Base-by-base conservation (phyloP, 1,140 invertebrate species). In the roundworm (Caenorhabditis elegans) region DNA sequence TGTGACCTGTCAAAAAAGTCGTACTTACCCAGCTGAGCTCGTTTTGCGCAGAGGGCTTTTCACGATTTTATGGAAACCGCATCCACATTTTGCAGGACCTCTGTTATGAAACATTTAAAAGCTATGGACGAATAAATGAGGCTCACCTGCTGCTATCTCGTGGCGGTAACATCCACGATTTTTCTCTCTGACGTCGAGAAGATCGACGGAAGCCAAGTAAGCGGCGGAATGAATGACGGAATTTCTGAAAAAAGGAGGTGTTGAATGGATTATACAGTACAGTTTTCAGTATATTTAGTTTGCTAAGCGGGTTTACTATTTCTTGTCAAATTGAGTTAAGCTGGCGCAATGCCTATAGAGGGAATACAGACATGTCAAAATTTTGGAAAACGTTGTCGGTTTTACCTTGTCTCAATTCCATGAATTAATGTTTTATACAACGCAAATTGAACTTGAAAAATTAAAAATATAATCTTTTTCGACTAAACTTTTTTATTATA, bases 91-190 rank as follows among this genome's bases (percentile, higher is more conserved):
- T 28, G 55, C 78, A 26, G 78, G 78, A 47, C 78, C 78, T 70
- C 78, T 79, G 48, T 43, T 60, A 70, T 13, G 6, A 70, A n/a
- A 77, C 15, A 34, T 51, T 48, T 31, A 28, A n/a, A 31, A 28
- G 2, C 6, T 26, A 22, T 43, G 5, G 49, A 60, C n/a, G 2
- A 48, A 48, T 15, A 26, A n/a, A 28, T 46, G 39, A 17, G 24
- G 36, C 39, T 39, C 75, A 76, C 80, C 75, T 81, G 65, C 80
- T 77, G 19, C 80, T 81, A 22, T 86, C 79, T 31, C 79, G 76
- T 24, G 87, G 88, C 11, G 87, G 87, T n/a, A 88, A 43, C 88
- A 88, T 89, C 87, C 87, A 88, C 10, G 87, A 79, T 55, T 86
- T 86, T 31, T 85, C 79, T 26, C 85, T 55, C 28, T 81, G 76